A percentile compares a stretch with the other conserved stretches of the same genome.
phyloP scores from a whole-genome alignment of 2,113 vertebrate genomes.

The Polyodon spathula region DNA sequence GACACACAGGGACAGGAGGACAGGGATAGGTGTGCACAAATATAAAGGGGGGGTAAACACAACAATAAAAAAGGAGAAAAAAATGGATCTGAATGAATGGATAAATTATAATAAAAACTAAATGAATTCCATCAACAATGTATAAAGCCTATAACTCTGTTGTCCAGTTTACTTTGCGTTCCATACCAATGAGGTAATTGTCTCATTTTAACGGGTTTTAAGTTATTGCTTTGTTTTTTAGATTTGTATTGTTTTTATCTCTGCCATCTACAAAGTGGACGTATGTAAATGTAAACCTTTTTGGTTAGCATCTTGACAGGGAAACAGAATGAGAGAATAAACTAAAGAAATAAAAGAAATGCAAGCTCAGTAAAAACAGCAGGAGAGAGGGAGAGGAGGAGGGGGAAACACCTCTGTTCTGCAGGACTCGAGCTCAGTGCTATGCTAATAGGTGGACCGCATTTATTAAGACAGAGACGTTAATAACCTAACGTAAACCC shows the following conservation, averaged over 20 bases:
- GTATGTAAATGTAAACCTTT: no score
- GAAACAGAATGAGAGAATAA: slow-evolving; percentile 2
- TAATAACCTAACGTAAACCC: neutral
- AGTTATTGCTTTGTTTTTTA: no score
- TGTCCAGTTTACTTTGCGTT: no score
- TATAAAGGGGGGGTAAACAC: slow-evolving; percentile 38
- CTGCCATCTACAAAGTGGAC: no score
- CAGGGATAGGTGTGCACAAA: neutral
- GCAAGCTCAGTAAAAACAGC: neutral
- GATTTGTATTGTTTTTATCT: no score
- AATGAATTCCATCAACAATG: slow-evolving; percentile 22
- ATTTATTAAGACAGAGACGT: slow-evolving; percentile 2
- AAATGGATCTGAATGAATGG: slow-evolving; percentile 43
- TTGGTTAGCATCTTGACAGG: neutral
- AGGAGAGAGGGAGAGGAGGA: slow-evolving; percentile 8
- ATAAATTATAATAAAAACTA: slow-evolving; percentile 30
- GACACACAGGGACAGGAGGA: slow-evolving; percentile 13
- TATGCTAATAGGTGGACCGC: neutral
- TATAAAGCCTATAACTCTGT: slow-evolving; percentile 3
- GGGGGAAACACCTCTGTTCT: neutral
- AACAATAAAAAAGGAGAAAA: slow-evolving; percentile 45
- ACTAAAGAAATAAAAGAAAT: slow-evolving; percentile 5
- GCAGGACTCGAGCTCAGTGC: neutral
- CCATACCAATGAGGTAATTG: no score
- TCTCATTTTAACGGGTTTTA: no score